These are phyloP conservation scores for Slavum lentiscoides DNA, from an alignment of 2,888 invertebrate genomes.

Conservation along the genomic window DNA sequence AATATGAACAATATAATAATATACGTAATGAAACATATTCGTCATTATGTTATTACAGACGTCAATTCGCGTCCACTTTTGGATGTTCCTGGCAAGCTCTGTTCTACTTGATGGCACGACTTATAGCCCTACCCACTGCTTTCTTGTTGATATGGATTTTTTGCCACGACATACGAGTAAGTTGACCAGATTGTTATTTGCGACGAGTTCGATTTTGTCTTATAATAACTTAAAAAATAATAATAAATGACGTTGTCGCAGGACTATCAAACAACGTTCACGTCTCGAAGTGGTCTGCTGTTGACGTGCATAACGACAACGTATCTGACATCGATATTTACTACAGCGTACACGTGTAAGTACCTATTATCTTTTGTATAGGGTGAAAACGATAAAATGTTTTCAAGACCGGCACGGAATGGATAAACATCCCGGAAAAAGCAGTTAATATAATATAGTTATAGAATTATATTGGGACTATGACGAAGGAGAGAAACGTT, in stretches of 20 bases:
- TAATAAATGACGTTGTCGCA: background rate
- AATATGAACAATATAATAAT: too few relatives aligned
- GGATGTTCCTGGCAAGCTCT: constrained; percentile 76
- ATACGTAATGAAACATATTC: background rate
- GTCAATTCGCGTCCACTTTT: constrained; percentile 77
- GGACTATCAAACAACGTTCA: constrained; percentile 72
- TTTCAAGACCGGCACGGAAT: background rate
- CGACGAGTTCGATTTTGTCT: background rate
- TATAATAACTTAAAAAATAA: background rate
- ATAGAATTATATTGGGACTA: too few relatives aligned
- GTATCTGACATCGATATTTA: constrained; percentile 71
- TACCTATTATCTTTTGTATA: constrained; percentile 55
- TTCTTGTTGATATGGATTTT: constrained; percentile 80
- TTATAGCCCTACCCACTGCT: constrained; percentile 75
- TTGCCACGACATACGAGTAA: constrained; percentile 67
- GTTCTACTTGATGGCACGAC: constrained; percentile 74
- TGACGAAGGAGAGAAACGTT: too few relatives aligned
- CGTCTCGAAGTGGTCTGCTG: constrained; percentile 72
- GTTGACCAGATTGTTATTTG: background rate
- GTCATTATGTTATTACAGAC: constrained; percentile 62
- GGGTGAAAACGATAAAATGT: background rate
- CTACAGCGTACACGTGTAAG: constrained; percentile 73
- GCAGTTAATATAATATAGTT: too few relatives aligned
- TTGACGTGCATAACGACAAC: constrained; percentile 71
- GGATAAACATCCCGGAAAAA: too few relatives aligned